These are phyloP conservation scores for Sphaerophoria taeniata DNA, from an alignment of 2,888 invertebrate genomes.

Conservation along the genomic window DNA sequence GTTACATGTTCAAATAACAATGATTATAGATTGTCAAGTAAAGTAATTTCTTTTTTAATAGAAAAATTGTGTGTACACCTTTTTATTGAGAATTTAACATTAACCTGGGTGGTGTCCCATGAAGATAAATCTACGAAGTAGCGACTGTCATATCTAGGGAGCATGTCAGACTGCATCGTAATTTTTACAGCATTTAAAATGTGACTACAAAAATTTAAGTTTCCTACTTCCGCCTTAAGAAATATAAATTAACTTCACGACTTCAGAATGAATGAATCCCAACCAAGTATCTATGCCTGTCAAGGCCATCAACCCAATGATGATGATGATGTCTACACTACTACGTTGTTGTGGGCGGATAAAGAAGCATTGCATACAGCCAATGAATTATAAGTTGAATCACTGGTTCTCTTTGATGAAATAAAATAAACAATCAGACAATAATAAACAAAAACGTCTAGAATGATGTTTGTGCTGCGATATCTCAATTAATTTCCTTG, in stretches of 20 bases:
- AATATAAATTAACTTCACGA: constrained; percentile 8
- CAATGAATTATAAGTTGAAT: constrained; percentile 36
- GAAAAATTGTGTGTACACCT: too few relatives aligned
- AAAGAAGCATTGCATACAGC: neutral
- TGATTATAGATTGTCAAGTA: too few relatives aligned
- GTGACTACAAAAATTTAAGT: neutral
- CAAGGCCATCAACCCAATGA: constrained; percentile 35
- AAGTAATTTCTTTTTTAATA: too few relatives aligned
- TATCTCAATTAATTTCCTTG: constrained; percentile 55
- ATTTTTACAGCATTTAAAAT: constrained; percentile 11
- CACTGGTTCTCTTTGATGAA: constrained; percentile 31
- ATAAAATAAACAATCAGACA: constrained; percentile 14
- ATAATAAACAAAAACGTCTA: neutral
- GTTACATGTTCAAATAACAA: too few relatives aligned
- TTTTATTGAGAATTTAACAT: too few relatives aligned
- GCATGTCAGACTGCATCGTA: neutral
- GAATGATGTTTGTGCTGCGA: constrained; percentile 7
- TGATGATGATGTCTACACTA: constrained; percentile 7
- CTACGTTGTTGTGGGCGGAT: constrained; percentile 25
- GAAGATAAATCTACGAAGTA: constrained; percentile 76
- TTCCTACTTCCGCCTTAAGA: constrained; percentile 27
- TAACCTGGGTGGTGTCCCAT: too few relatives aligned
- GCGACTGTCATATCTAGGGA: neutral
- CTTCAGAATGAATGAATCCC: neutral
- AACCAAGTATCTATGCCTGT: neutral